These are phyloP conservation scores for Julus scandinavius DNA, from an alignment of 2,888 invertebrate genomes.

Conservation along the genomic window DNA sequence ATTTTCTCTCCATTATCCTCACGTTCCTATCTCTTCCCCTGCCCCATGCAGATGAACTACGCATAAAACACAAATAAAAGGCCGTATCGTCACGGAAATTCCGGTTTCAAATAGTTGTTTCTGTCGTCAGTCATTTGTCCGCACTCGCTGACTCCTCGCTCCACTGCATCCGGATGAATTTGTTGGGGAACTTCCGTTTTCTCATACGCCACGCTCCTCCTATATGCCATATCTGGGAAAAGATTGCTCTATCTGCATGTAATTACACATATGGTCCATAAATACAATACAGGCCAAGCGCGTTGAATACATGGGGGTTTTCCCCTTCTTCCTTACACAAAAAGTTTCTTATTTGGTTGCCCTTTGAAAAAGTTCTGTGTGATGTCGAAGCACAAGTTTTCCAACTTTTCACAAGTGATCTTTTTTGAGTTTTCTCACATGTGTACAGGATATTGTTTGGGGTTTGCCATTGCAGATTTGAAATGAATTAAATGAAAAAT, in stretches of 20 bases:
- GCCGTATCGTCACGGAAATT: conserved; percentile 46
- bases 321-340: not conserved
- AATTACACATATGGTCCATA: conserved; percentile 26
- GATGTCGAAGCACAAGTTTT: too few relatives aligned
- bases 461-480: too few relatives aligned
- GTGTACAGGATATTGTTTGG: too few relatives aligned
- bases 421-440: too few relatives aligned
- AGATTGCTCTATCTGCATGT: conserved; percentile 45
- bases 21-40: conserved; percentile 21
- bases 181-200: conserved; percentile 25
- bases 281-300: not conserved
- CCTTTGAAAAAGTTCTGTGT: not conserved
- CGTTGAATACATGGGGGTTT: not conserved
- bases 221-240: not conserved
- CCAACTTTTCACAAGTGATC: not conserved
- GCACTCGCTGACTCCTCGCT: conserved; percentile 36
- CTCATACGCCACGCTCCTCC: not conserved
- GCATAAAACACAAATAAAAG: conserved; percentile 39
- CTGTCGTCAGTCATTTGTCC: conserved; percentile 46
- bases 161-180: conserved; percentile 25
- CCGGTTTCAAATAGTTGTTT: conserved; percentile 46
- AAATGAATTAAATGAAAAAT: too few relatives aligned
- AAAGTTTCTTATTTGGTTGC: not conserved
- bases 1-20: conserved; percentile 43
- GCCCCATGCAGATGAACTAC: conserved; percentile 30